phyloP scores from a whole-genome alignment of 2,888 invertebrate species.

The Epiblema foenella region DNA sequence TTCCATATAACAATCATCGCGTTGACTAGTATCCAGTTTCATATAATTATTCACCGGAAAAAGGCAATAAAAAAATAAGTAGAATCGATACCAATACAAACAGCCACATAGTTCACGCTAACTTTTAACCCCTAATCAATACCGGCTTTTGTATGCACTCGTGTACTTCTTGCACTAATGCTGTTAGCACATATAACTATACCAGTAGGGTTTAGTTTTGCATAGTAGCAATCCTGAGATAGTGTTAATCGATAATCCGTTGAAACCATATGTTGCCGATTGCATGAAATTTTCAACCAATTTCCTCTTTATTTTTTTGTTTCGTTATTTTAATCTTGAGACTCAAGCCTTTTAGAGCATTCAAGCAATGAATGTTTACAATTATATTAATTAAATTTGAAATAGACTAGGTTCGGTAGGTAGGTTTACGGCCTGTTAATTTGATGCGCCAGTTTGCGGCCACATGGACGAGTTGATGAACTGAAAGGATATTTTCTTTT shows the following conservation, averaged over 20 bases:
- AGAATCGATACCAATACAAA: slow-evolving; percentile 35
- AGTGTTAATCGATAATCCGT: slow-evolving; percentile 15
- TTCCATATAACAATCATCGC: too few relatives aligned
- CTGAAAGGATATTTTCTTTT: too few relatives aligned
- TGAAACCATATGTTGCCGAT: slow-evolving; percentile 1
- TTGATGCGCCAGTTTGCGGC: too few relatives aligned
- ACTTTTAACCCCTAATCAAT: slow-evolving; percentile 34
- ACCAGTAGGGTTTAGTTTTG: background rate
- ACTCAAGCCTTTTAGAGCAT: too few relatives aligned
- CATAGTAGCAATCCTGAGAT: background rate
- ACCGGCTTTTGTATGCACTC: slow-evolving; percentile 20
- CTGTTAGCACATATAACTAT: background rate
- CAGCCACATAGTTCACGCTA: slow-evolving; percentile 2
- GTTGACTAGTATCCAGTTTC: background rate
- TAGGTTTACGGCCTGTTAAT: too few relatives aligned
- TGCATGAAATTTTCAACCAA: too few relatives aligned
- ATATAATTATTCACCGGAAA: background rate
- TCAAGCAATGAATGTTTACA: too few relatives aligned
- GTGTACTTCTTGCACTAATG: background rate
- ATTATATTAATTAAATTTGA: too few relatives aligned
- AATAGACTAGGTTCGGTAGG: too few relatives aligned
- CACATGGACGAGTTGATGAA: too few relatives aligned
- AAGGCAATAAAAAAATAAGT: slow-evolving; percentile 17
- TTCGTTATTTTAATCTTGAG: too few relatives aligned
- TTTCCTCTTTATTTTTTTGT: slow-evolving; percentile 14